Evolutionary conservation across 2,888 invertebrate species (phyloP).

Genomic region (Masnerella sp.): DNA sequence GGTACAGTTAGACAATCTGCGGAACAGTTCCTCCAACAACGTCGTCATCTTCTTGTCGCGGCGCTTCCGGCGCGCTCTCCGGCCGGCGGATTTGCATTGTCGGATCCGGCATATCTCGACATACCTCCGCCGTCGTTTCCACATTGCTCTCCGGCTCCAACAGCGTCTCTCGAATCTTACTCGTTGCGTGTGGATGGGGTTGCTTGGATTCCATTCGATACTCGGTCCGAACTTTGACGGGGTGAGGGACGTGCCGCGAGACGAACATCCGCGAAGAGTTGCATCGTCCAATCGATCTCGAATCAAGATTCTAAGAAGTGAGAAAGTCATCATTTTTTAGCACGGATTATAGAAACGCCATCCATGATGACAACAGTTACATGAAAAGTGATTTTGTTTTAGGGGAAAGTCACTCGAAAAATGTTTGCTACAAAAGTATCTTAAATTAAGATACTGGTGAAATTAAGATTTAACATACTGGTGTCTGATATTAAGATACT

Average conservation of each 20-base stretch:
- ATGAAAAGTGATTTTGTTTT: no score
- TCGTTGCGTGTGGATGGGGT: slow-evolving; percentile 57
- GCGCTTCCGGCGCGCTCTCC: slow-evolving; percentile 31
- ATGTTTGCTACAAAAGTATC: no score
- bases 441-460: no score
- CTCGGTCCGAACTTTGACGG: slow-evolving; percentile 54
- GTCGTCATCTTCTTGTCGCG: slow-evolving; percentile 57
- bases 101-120: slow-evolving; percentile 64
- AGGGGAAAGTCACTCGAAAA: no score
- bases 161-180: slow-evolving; percentile 61
- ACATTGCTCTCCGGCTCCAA: slow-evolving; percentile 67
- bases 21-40: slow-evolving; percentile 60
- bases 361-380: no score
- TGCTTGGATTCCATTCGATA: slow-evolving; percentile 64
- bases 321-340: no score
- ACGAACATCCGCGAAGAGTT: slow-evolving; percentile 41
- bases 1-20: slow-evolving; percentile 57
- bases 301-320: background rate
- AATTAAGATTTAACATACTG: no score
- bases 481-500: no score
- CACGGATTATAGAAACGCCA: no score
- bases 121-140: slow-evolving; percentile 71
- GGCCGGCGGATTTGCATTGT: slow-evolving; percentile 61
- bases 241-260: slow-evolving; percentile 54
- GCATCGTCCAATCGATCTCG: background rate